phyloP scores from a whole-genome alignment of 2,797 vertebrate species.

The Lepilemur septentrionalis region DNA sequence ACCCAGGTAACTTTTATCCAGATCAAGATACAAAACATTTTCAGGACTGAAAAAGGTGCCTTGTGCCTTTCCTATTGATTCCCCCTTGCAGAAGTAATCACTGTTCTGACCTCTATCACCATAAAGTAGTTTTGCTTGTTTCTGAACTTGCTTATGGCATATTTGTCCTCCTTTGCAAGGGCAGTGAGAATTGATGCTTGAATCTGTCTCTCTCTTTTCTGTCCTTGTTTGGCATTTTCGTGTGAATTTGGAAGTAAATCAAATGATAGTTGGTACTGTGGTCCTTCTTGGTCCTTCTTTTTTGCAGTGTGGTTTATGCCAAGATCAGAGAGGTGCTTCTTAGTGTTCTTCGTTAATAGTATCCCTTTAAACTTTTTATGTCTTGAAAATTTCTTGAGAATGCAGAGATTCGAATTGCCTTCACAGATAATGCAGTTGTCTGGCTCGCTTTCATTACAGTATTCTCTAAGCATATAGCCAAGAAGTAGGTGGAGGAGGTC shows the following conservation, averaged over 20 bases:
- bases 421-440: not conserved
- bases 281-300: not conserved
- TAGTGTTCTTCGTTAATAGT: conserved; percentile 40
- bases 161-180: not conserved
- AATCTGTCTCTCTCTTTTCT: not conserved
- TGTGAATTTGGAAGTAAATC: conserved; percentile 37
- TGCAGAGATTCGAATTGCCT: conserved; percentile 31
- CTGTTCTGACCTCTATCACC: not conserved
- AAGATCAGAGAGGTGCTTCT: not conserved
- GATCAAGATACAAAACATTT: not conserved
- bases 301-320: not conserved
- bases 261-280: not conserved
- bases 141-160: not conserved
- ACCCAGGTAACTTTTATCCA: not conserved
- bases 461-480: conserved; percentile 50
- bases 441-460: conserved; percentile 37
- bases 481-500: conserved; percentile 45
- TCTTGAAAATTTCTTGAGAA: conserved; percentile 47
- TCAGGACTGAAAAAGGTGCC: not conserved
- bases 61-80: not conserved
- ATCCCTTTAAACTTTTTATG: conserved; percentile 39
- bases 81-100: not conserved
- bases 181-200: not conserved
- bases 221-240: conserved; percentile 8
- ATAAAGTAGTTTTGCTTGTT: conserved; percentile 18